Conservation (phyloP, 2,113 vertebrate species). For the Camelus bactrianus region DNA sequence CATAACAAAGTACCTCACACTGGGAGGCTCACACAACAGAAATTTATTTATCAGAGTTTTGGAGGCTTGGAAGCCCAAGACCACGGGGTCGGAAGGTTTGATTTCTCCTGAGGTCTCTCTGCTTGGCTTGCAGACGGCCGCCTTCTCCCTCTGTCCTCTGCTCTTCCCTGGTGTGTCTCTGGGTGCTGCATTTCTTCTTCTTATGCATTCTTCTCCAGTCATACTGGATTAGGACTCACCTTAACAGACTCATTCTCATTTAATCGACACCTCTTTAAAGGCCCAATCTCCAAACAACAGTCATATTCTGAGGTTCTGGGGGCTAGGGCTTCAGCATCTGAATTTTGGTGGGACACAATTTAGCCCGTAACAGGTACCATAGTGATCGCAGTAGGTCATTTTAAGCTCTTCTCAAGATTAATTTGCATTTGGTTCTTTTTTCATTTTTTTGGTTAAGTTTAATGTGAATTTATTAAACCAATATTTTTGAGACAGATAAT, state of each 20-base stretch:
- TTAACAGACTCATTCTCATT: neutral
- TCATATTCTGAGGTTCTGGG: neutral
- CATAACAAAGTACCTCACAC: neutral
- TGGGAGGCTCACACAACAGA: neutral
- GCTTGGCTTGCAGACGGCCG: neutral
- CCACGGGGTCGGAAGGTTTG: neutral
- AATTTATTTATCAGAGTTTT: neutral
- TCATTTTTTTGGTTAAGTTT: neutral
- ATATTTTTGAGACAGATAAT: neutral
- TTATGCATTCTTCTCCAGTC: neutral
- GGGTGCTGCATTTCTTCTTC: neutral
- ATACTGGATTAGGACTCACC: neutral
- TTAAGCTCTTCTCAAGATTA: conserved; percentile 26
- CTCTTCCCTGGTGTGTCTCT: neutral
- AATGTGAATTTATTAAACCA: neutral
- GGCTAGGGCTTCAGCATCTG: neutral
- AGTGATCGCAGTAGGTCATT: neutral
- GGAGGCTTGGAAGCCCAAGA: neutral
- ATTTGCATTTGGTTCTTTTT: neutral
- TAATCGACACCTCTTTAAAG: neutral
- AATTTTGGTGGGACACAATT: neutral
- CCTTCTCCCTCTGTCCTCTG: neutral
- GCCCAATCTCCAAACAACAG: neutral
- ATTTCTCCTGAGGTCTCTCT: neutral
- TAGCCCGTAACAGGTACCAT: neutral